Evolutionary conservation across 2,797 vertebrate species (phyloP), one percentile per base, ranked within the genome.

Genomic region (Danio tinwini): DNA sequence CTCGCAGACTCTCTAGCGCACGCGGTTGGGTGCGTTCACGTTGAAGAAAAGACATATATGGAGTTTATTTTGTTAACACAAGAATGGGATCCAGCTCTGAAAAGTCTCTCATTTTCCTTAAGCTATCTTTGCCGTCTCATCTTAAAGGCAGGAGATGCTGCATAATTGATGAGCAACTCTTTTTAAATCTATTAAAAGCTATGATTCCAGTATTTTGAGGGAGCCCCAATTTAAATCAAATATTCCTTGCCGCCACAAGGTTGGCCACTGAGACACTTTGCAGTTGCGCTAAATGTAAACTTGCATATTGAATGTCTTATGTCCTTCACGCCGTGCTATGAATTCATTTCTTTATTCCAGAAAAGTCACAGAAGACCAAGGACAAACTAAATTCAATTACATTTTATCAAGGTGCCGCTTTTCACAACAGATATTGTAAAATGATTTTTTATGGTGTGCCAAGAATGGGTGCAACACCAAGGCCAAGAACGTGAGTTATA

Each of bases 1-100:
- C 88, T 87, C 84, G 85, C 74, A 65, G 62, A 84, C 82, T 79
- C 67, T 87, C 86, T 81, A 69, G 71, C 59, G 58, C 77, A 79
- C 14, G 63, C 62, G 53, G 61, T 47, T 56, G 29, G 50, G 67
- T 39, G 47, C 65, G 11, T 70, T 74, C 73, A 64, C 44, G 6
- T 52, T 39, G 55, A 50, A 82, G 29, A 29, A 13, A 70, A 80
- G 65, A 81, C 19, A 29, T 70, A 70, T 49, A 70, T 49, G 61
- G 52, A 78, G 55, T 49, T 62, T 42, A 61, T 55, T 58, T 16
- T 19, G 29, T 74, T 75, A 59, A 72, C 19, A 56, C 11, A 16
- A 12, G 49, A 71, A 19, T 10, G 2, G 11, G 14, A 62, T 49
- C 11, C 0, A 62, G 45, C 6, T 40, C 37, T 50, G 3, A 64